Conservation (phyloP, 2,797 vertebrate species). For the Florisuga fusca region DNA sequence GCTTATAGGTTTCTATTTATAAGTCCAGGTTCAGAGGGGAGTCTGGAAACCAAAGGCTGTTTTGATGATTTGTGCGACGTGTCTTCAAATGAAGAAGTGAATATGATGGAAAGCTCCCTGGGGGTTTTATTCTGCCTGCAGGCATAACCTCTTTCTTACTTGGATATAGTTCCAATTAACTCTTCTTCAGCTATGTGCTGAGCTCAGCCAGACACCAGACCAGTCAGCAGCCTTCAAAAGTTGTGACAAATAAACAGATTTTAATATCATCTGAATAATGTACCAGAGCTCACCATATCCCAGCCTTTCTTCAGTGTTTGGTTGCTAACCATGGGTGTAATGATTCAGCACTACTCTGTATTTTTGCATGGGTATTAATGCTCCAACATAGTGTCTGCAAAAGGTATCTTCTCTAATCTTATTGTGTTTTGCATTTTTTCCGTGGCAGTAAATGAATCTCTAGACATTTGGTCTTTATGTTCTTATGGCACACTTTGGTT, state of each 20-base stretch:
- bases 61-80: slow-evolving; percentile 41
- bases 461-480: not conserved
- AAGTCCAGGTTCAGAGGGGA: slow-evolving; percentile 24
- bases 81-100: slow-evolving; percentile 31
- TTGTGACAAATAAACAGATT: slow-evolving; percentile 31
- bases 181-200: not conserved
- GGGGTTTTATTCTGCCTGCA: slow-evolving; percentile 40
- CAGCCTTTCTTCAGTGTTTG: not conserved
- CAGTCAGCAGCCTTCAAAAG: not conserved
- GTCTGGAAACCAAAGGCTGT: slow-evolving; percentile 33
- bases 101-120: slow-evolving; percentile 53
- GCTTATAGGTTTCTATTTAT: slow-evolving; percentile 36
- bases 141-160: slow-evolving; percentile 35
- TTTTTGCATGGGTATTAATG: not conserved
- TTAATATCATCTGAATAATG: not conserved
- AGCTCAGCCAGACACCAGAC: slow-evolving; percentile 1
- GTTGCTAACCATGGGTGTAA: not conserved
- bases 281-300: not conserved
- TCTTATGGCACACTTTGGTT: not conserved
- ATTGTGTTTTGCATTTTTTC: not conserved
- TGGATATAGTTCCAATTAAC: slow-evolving; percentile 60
- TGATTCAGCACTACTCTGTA: not conserved
- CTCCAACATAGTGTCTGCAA: not conserved
- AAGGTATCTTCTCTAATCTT: not conserved
- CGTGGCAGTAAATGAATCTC: not conserved